A percentile compares a stretch with the other conserved stretches of the same genome.
Conservation (phyloP, 2,113 vertebrate genomes). For the Corapipo altera region DNA sequence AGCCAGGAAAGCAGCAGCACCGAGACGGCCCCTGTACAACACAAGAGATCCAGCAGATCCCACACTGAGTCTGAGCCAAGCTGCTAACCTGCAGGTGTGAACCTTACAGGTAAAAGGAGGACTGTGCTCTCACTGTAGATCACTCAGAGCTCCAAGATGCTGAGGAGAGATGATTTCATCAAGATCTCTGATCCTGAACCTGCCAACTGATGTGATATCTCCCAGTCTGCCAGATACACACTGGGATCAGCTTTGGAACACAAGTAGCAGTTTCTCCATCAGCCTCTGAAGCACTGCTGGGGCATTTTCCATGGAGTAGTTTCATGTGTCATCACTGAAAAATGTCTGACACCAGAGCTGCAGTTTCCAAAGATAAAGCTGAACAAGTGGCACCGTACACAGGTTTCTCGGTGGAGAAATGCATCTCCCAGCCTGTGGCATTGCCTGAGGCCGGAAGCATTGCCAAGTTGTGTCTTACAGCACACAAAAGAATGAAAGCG, state of each 20-base stretch:
- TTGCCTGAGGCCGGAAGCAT: neutral
- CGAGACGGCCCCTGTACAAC: neutral
- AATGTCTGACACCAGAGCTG: neutral
- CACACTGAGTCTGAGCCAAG: neutral
- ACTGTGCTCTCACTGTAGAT: neutral
- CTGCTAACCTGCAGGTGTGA: neutral
- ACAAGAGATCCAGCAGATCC: neutral
- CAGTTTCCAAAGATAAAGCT: neutral
- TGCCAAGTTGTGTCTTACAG: neutral
- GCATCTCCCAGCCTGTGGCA: neutral
- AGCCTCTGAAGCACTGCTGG: neutral
- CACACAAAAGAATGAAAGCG: neutral
- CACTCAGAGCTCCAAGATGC: neutral
- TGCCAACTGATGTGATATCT: neutral
- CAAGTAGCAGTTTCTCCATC: neutral
- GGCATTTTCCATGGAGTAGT: neutral
- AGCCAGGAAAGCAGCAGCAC: neutral
- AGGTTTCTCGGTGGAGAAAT: neutral
- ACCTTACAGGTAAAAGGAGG: neutral
- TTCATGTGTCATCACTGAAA: neutral
- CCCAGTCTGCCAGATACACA: neutral
- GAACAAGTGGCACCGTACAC: neutral
- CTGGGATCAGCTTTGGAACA: neutral
- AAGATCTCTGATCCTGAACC: neutral
- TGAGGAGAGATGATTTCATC: neutral